phyloP scores from a whole-genome alignment of 1,140 invertebrate species.

The Dolichoris vasculosae region DNA sequence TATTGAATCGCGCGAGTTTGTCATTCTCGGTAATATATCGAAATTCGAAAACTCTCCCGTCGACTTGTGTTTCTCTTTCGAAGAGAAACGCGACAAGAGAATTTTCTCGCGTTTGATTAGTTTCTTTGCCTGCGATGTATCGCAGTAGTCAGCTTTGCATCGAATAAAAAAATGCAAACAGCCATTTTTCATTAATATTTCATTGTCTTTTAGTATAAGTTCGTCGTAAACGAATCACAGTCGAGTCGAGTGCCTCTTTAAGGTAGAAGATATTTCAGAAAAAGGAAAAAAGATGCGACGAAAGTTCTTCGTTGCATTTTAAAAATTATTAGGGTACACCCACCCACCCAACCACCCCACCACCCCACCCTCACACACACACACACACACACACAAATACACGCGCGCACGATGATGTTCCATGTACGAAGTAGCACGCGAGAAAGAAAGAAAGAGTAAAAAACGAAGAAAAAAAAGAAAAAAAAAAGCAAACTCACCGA shows the following conservation, averaged over 20 bases:
- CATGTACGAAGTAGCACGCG: neutral
- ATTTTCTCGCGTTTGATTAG: slow-evolving; percentile 15
- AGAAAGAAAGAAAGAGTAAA: too few species aligned
- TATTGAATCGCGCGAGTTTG: neutral
- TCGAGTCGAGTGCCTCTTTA: slow-evolving; percentile 30
- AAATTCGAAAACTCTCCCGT: neutral
- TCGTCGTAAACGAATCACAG: neutral
- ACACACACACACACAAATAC: too few species aligned
- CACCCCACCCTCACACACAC: too few species aligned
- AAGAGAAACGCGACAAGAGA: neutral
- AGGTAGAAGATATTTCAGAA: neutral
- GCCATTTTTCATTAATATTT: slow-evolving; percentile 19
- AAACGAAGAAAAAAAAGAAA: too few species aligned
- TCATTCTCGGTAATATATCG: neutral
- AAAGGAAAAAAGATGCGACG: neutral
- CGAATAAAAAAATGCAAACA: slow-evolving; percentile 7
- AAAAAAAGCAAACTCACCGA: neutral
- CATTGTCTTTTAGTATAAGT: neutral
- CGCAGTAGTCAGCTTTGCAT: slow-evolving; percentile 20
- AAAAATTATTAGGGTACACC: neutral
- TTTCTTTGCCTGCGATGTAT: slow-evolving; percentile 20
- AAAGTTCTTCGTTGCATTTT: neutral
- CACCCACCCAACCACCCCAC: too few species aligned
- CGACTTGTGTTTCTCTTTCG: slow-evolving; percentile 1
- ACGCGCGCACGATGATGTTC: neutral